These are phyloP conservation scores for Alligator mississippiensis DNA, from an alignment of 2,113 vertebrate species.

Conservation along the genomic window DNA sequence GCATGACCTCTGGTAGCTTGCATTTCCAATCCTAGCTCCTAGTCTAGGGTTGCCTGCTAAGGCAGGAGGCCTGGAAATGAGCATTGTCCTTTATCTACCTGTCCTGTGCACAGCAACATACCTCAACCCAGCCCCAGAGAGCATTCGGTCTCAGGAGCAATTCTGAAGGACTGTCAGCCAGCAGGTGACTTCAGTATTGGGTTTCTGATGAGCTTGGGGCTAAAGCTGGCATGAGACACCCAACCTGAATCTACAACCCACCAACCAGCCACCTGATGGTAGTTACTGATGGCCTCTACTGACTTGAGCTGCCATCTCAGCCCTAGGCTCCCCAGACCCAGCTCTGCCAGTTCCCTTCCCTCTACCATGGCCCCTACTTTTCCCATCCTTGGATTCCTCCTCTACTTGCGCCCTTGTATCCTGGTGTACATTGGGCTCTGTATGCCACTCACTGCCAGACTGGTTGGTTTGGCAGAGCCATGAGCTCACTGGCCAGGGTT, in stretches of 20 bases:
- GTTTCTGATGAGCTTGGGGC: background rate
- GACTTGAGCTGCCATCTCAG: fast-evolving
- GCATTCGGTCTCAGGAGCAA: background rate
- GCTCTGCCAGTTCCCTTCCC: background rate
- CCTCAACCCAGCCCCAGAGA: background rate
- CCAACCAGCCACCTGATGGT: background rate
- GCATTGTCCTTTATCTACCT: too few relatives aligned
- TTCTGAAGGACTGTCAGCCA: too few relatives aligned
- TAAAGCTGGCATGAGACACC: background rate
- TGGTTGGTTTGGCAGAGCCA: background rate
- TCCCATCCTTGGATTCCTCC: background rate
- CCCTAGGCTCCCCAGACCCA: too few relatives aligned
- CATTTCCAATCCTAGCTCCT: background rate
- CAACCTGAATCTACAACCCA: too few relatives aligned
- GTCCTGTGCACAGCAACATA: background rate
- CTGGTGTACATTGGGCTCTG: background rate
- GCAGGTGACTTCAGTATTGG: too few relatives aligned
- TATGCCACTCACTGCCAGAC: too few relatives aligned
- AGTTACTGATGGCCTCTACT: fast-evolving
- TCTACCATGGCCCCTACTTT: background rate
- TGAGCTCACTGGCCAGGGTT: background rate
- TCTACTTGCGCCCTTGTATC: background rate
- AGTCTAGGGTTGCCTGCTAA: background rate
- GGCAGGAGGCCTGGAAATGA: background rate
- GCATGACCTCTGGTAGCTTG: background rate